A percentile compares a stretch with the other conserved stretches of the same genome.
Evolutionary conservation across 2,113 vertebrate genomes (phyloP).

Genomic region (Clarias macrocephalus): DNA sequence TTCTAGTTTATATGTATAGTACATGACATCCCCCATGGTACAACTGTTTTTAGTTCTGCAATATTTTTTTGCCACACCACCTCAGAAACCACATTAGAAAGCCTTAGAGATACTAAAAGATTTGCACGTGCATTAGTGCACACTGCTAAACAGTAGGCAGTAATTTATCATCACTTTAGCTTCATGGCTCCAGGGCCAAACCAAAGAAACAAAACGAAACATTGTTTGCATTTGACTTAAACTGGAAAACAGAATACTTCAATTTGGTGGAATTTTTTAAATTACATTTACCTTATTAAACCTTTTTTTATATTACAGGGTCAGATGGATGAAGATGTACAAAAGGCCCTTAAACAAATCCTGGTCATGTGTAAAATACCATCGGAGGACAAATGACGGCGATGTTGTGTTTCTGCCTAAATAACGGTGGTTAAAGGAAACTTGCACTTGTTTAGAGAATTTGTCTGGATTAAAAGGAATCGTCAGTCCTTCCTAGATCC

Average conservation of each 20-base stretch:
- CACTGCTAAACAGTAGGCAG: background rate
- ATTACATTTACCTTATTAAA: background rate
- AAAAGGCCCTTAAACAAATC: constrained; percentile 96
- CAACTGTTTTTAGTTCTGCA: background rate
- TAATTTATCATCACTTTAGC: background rate
- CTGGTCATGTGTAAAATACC: constrained; percentile 96
- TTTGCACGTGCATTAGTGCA: background rate
- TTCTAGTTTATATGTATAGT: background rate
- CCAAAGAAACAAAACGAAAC: background rate
- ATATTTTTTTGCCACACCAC: background rate
- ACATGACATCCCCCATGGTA: background rate
- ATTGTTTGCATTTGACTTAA: background rate
- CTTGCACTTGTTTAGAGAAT: constrained; percentile 24
- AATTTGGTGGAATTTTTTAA: background rate
- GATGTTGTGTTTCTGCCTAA: constrained; percentile 49
- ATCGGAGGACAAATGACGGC: constrained; percentile 82
- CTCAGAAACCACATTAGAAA: background rate
- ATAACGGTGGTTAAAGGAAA: constrained; percentile 17
- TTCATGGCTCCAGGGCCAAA: background rate
- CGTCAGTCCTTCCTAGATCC: background rate
- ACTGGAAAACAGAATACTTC: too few species aligned
- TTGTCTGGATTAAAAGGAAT: background rate
- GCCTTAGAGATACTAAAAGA: background rate
- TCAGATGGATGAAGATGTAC: constrained; percentile 99
- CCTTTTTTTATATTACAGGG: constrained; percentile 72